Evolutionary conservation across 2,888 invertebrate genomes (phyloP).

Genomic region (Notodonta dromedarius): DNA sequence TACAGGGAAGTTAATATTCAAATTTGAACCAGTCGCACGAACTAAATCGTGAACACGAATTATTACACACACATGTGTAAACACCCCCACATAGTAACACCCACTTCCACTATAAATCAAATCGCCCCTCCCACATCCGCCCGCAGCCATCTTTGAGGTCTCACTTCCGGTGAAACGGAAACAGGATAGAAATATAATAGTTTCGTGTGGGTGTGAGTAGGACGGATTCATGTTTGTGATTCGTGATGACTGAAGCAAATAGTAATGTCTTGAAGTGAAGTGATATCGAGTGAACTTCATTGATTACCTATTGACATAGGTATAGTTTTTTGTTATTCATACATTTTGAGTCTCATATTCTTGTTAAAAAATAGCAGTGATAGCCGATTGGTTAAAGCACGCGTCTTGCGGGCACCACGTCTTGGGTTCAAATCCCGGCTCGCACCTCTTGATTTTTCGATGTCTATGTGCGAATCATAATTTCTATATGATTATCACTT

Average conservation of each 20-base stretch:
- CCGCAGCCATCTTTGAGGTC: conserved; percentile 82
- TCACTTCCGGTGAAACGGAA: conserved; percentile 70
- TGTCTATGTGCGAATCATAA: no score
- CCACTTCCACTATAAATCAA: conserved; percentile 75
- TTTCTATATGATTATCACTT: no score
- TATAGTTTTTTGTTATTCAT: no score
- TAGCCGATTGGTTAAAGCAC: no score
- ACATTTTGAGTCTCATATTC: no score
- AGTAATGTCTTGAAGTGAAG: conserved; percentile 8
- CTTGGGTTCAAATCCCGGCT: no score
- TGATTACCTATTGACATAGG: no score
- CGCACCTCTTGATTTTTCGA: no score
- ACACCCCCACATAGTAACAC: conserved; percentile 24
- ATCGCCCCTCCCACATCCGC: conserved; percentile 77
- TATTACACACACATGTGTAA: conserved; percentile 26
- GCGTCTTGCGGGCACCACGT: no score
- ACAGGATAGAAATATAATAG: conserved; percentile 47
- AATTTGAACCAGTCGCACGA: conserved; percentile 16
- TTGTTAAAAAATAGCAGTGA: no score
- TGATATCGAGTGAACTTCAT: no score
- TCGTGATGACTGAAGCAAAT: conserved; percentile 32
- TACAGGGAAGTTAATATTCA: conserved; percentile 22
- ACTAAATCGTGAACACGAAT: conserved; percentile 35
- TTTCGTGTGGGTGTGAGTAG: conserved; percentile 42
- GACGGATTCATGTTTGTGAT: conserved; percentile 45